Conservation (phyloP, 1,140 invertebrate genomes). For the Panonychus citri region DNA sequence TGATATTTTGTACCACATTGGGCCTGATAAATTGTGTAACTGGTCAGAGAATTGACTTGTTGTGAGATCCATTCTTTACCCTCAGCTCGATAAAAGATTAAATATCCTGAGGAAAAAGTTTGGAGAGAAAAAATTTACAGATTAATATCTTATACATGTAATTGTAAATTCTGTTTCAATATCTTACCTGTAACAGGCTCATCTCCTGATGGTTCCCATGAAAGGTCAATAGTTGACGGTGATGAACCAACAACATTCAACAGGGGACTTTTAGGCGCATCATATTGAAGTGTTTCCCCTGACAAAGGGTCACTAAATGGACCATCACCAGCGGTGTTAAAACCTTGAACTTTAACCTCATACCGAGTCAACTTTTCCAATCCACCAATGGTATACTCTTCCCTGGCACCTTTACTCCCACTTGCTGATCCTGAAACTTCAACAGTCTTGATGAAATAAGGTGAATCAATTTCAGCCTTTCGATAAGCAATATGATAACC, state of each 20-base stretch:
- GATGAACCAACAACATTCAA: neutral
- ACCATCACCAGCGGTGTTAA: neutral
- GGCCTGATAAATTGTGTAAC: neutral
- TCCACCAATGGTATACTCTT: neutral
- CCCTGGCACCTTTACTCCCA: neutral
- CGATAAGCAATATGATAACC: neutral
- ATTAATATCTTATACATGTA: too few species aligned
- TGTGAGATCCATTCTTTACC: neutral
- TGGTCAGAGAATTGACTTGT: neutral
- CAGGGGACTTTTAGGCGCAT: neutral
- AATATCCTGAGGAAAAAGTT: neutral
- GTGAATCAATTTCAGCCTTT: neutral
- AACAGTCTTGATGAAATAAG: neutral
- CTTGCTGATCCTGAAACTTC: neutral
- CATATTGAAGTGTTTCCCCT: neutral
- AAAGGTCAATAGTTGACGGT: neutral
- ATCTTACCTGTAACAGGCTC: neutral
- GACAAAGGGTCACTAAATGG: neutral
- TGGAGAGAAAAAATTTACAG: neutral
- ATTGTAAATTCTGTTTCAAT: too few species aligned
- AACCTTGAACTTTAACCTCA: neutral
- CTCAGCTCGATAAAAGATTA: neutral
- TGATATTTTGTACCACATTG: neutral
- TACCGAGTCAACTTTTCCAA: neutral
- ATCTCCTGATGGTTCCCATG: neutral